A percentile compares a stretch with the other conserved stretches of the same genome.
Conservation (phyloP, 2,888 invertebrate species). For the Aphodius sticticus region DNA sequence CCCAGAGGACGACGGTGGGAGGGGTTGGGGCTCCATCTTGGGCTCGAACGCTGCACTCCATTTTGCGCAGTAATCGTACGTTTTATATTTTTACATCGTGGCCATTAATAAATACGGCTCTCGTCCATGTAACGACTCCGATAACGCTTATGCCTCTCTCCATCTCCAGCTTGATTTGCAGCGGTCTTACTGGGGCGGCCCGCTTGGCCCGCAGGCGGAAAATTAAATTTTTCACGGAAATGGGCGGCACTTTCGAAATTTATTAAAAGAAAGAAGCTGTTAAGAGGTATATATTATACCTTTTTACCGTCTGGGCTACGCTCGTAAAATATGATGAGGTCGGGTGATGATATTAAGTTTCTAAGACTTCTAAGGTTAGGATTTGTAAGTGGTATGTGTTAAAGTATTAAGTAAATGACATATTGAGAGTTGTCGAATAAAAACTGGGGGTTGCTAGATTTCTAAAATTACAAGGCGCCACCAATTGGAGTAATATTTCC, state of each 20-base stretch:
- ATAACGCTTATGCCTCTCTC: constrained; percentile 25
- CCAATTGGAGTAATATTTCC: too few species aligned
- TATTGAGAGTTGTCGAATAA: too few species aligned
- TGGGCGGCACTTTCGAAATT: not conserved
- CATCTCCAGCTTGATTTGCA: not conserved
- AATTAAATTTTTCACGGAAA: not conserved
- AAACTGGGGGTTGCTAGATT: too few species aligned
- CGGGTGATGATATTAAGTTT: not conserved
- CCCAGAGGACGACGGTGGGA: not conserved
- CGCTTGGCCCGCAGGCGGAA: not conserved
- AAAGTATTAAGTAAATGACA: too few species aligned
- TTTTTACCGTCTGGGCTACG: not conserved
- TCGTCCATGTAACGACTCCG: constrained; percentile 19
- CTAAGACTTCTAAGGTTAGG: too few species aligned
- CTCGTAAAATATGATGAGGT: not conserved
- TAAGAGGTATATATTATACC: not conserved
- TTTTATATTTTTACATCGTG: constrained; percentile 27
- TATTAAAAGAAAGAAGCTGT: constrained; percentile 4
- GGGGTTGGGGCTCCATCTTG: not conserved
- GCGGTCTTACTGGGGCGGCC: not conserved
- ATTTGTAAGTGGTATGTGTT: too few species aligned
- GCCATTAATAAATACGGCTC: constrained; percentile 27
- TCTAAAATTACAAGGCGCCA: too few species aligned
- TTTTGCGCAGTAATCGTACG: not conserved
- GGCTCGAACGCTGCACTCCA: not conserved